Evolutionary conservation across 2,888 invertebrate genomes (phyloP).

Genomic region (Conistra vaccinii): DNA sequence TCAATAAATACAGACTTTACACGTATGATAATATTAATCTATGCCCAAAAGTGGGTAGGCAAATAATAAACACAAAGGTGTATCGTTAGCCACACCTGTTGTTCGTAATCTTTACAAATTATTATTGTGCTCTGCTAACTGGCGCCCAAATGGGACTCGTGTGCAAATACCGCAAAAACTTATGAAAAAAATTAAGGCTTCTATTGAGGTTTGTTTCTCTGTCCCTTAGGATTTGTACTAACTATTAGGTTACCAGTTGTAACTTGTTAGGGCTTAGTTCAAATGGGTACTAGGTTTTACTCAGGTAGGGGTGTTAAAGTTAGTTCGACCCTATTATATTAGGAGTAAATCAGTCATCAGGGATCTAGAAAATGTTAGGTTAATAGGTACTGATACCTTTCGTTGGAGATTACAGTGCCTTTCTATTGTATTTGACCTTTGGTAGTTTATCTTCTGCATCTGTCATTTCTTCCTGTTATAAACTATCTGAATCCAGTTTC

Average conservation of each 20-base stretch:
- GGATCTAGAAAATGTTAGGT: not conserved
- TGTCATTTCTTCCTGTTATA: not conserved
- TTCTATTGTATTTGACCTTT: not conserved
- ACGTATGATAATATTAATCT: constrained; percentile 47
- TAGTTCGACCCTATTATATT: not conserved
- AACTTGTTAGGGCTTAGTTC: constrained; percentile 8
- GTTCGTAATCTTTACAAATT: constrained; percentile 69
- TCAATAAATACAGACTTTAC: constrained; percentile 17
- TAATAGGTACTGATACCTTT: not conserved
- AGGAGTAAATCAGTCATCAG: not conserved
- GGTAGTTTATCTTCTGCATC: not conserved
- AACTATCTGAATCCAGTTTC: not conserved
- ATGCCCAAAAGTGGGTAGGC: constrained; percentile 56
- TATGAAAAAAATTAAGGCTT: constrained; percentile 37
- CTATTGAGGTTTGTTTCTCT: not conserved
- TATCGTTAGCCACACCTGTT: constrained; percentile 68
- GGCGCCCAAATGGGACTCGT: constrained; percentile 48
- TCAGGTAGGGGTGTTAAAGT: constrained; percentile 1
- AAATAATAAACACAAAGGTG: constrained; percentile 62
- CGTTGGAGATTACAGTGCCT: too few species aligned
- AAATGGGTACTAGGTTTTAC: constrained; percentile 11
- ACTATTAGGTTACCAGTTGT: constrained; percentile 10
- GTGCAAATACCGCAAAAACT: constrained; percentile 20
- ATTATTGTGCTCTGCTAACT: constrained; percentile 61
- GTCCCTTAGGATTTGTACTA: constrained; percentile 12